Evolutionary conservation across 2,888 invertebrate species (phyloP).

Genomic region (Tetheella fluctuosa): DNA sequence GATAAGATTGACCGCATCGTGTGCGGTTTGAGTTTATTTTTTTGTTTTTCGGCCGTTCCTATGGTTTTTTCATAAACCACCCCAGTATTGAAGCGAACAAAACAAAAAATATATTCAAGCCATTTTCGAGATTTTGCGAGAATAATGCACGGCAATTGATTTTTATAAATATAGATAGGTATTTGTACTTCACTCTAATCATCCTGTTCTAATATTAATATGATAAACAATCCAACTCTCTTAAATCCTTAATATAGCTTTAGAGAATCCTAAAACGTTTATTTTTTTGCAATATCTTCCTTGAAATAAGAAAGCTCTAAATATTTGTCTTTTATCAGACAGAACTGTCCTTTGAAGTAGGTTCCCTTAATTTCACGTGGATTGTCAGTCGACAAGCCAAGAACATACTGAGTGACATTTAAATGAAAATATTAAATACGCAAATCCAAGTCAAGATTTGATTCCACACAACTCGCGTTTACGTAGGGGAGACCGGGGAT

Average conservation of each 20-base stretch:
- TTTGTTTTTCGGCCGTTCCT: too few relatives aligned
- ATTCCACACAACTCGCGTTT: not conserved
- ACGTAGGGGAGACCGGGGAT: too few relatives aligned
- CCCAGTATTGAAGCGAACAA: too few relatives aligned
- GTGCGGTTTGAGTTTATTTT: too few relatives aligned
- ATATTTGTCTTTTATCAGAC: not conserved
- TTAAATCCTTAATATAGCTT: not conserved
- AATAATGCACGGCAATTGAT: too few relatives aligned
- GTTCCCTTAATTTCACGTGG: not conserved
- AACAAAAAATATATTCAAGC: too few relatives aligned
- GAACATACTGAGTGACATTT: slow-evolving; percentile 13
- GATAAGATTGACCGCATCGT: too few relatives aligned
- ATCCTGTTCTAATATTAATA: not conserved
- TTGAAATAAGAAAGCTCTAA: not conserved
- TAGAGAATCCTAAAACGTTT: not conserved
- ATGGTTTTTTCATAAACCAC: too few relatives aligned
- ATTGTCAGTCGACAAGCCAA: slow-evolving; percentile 1
- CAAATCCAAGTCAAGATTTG: slow-evolving; percentile 13
- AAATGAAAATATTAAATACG: slow-evolving; percentile 7
- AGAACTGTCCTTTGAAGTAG: not conserved
- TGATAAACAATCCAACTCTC: not conserved
- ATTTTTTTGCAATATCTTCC: not conserved
- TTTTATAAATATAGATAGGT: too few relatives aligned
- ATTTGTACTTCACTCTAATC: not conserved
- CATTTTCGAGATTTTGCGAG: too few relatives aligned